A percentile compares a stretch with the other conserved stretches of the same genome.
These are phyloP conservation scores for Brachionus manjavacas DNA, from an alignment of 1,140 invertebrate species.

Conservation along the genomic window DNA sequence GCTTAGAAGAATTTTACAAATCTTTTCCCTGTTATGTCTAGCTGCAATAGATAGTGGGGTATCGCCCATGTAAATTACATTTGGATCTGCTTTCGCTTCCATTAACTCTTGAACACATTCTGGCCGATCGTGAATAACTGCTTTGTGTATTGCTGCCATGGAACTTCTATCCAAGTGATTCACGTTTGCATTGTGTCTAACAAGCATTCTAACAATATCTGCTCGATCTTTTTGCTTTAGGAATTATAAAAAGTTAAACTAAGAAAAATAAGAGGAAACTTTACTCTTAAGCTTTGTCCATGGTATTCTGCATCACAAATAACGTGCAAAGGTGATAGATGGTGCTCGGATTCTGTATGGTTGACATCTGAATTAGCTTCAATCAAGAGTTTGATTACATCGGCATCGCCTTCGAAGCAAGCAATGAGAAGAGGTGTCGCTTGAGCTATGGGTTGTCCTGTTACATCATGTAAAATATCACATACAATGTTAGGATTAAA, in stretches of 20 bases:
- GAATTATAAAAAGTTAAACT: not conserved
- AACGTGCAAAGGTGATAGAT: conserved; percentile 41
- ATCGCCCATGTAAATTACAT: conserved; percentile 42
- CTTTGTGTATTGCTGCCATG: conserved; percentile 42
- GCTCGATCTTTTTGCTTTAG: conserved; percentile 42
- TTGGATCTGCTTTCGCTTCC: conserved; percentile 39
- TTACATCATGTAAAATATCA: conserved; percentile 42
- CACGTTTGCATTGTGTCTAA: conserved; percentile 30
- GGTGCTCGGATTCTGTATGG: conserved; percentile 42
- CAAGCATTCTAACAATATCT: conserved; percentile 8
- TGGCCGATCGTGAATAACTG: conserved; percentile 42
- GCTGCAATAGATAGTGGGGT: conserved; percentile 42
- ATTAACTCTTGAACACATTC: conserved; percentile 42
- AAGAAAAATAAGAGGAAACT: not conserved
- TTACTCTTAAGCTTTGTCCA: conserved; percentile 41
- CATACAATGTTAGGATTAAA: conserved; percentile 28
- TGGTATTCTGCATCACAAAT: conserved; percentile 43
- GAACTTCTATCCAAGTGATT: conserved; percentile 42
- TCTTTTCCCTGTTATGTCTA: conserved; percentile 37
- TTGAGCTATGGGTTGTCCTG: conserved; percentile 41
- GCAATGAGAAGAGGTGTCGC: conserved; percentile 41
- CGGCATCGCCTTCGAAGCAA: conserved; percentile 43
- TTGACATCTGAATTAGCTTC: conserved; percentile 38
- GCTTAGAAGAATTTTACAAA: conserved; percentile 12
- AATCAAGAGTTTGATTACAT: conserved; percentile 38